Evolutionary conservation across 2,888 invertebrate species (phyloP), one percentile per base, ranked within the genome.

Genomic region (Noctua comes): DNA sequence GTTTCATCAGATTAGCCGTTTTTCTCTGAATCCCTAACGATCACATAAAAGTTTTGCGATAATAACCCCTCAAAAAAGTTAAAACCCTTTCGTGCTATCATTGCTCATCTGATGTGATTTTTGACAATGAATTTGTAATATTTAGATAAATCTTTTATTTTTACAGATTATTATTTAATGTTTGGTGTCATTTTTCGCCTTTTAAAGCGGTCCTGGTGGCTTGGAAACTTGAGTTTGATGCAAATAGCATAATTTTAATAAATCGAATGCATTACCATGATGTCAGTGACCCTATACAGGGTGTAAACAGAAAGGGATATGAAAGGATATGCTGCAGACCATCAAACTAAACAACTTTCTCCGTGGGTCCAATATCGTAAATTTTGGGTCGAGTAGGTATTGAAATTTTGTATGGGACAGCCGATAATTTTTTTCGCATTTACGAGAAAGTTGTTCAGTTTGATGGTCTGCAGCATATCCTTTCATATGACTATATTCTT

Each of bases 11-110:
- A 76, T 48, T 18, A 82, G 24, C 31, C 43, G 10, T 10, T 75
- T 43, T 82, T 76, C 68, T 48, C 54, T 18, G 54, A 80, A 76
- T 40, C 36, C 27, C 16, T 76, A 80, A 82, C 59, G 75, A 74
- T 75, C 43, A 46, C 51, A 21, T 24, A 64, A 76, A 80, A 48
- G 24, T 40, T 76, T 76, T 4, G 36, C 24, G 40, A 66, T n/a
- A 54, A 82, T 68, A 21, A 18, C 13, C 27, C 43, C 43, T 36
- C 10, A 46, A 82, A 79, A 65, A 79, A 18, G 21, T 40, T 51
- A 2, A 0, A 65, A 68, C 24, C 62, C 31, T 57, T 70, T 36
- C 64, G 36, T 36, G 31, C 27, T 46, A 27, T 46, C 46, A n/a
- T 66, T 57, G 27, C 8, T 59, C 54, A 10, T 43, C 8, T 54